Percentiles rank a stretch among this genome's conserved stretches.
Conservation (phyloP, 2,113 vertebrate species). For the Mormoops blainvillei region DNA sequence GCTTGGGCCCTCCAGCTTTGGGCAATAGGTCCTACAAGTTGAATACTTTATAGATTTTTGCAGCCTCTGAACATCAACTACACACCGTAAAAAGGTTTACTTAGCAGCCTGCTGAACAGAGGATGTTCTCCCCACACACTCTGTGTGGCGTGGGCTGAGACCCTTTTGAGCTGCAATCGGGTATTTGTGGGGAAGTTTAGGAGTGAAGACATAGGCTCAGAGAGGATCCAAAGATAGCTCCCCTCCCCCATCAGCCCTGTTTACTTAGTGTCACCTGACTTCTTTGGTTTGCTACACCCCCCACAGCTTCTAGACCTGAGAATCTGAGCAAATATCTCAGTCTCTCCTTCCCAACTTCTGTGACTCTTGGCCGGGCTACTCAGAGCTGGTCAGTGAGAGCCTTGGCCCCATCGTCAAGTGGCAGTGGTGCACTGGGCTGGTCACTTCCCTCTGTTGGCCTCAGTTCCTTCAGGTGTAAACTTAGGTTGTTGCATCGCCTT, state of each 20-base stretch:
- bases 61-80: background rate
- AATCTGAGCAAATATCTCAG: conserved; percentile 25
- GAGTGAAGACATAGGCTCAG: background rate
- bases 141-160: background rate
- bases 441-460: background rate
- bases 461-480: background rate
- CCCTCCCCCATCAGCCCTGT: conserved; percentile 3
- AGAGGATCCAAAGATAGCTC: background rate
- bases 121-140: background rate
- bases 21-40: background rate
- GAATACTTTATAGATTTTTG: background rate
- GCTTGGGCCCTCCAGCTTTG: background rate
- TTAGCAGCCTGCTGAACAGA: background rate
- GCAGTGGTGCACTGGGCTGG: background rate
- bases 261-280: conserved; percentile 44
- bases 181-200: background rate
- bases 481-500: background rate
- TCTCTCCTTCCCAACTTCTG: background rate
- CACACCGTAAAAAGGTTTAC: background rate
- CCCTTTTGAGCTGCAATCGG: background rate
- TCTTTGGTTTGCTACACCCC: background rate
- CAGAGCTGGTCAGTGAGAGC: background rate
- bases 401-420: background rate
- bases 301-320: background rate
- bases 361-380: background rate